Base-by-base conservation (phyloP, 2,888 invertebrate genomes). In the Callyntrura sp. region DNA sequence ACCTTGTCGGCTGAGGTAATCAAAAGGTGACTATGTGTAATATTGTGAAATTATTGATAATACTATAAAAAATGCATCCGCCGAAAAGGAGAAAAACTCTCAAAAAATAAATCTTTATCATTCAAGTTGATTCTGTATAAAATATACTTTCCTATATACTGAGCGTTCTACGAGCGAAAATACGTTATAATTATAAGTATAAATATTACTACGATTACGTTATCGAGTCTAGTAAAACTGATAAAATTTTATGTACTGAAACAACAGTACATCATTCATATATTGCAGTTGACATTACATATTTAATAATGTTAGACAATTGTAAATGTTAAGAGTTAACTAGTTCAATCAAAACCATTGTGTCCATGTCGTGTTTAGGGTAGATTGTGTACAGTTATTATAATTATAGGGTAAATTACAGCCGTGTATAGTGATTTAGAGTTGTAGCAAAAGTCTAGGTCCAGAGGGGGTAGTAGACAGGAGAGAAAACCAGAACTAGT, bases 91-190 rank as follows among this genome's bases (percentile, higher is more conserved):
- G 35, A 35, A 45, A 70, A 70, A 68, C 12, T n/a, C 35, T 68
- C 35, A 35, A 35, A 35, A 35, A 35, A 68, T 35, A 68, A 68
- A 70, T 20, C 70, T 68, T 35, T 68, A 28, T 68, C 11, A 68
- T 35, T 68, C 35, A 68, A 68, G 65, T 68, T 28, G 65, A 68
- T 14, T 68, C 65, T 68, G n/a, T 68, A 68, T 28, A 68, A 14
- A 35, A 68, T n/a, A 68, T 14, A 62, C 1, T 62, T 62, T 57
- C 57, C 57, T 57, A 35, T 35, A 35, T 57, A 57, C 57, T 17
- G 17, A 57, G 6, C 17, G 6, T 17, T 57, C n/a, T n/a, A 57
- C 6, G 57, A 17, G 17, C n/a, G 6, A 23, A 23, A 62, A 62
- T 23, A 35, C 35, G 35, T 23, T 25, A 11, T 20, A 23, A 35